Evolutionary conservation across 2,888 invertebrate genomes (phyloP), one percentile per base, ranked within the genome.

Genomic region (Pachliopta kotzebuea): DNA sequence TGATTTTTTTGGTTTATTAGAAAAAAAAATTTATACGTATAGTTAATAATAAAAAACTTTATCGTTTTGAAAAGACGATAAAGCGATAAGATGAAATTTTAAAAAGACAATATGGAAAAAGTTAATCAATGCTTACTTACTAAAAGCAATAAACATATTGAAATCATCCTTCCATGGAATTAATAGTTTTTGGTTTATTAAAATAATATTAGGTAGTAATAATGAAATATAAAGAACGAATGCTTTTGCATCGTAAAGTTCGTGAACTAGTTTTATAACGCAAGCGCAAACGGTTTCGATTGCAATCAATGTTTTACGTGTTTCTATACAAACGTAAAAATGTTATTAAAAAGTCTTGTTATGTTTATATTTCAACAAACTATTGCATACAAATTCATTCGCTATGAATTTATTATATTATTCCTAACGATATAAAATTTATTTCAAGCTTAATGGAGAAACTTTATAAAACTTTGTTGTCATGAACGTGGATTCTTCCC

Each of bases 81-180:
- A 3, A 26, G 26, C 26, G 26, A n/a, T 26, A 26, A 26, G 26
- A 6, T 4, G 6, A 37, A 37, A 37, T 37, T 37, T 37, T 37
- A 42, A 42, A 42, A 42, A 42, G 9, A 42, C 2, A 2, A 18
- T 18, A 17, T 2, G 4, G 45, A 45, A 45, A 45, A 18, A 45
- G 18, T n/a, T n/a, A n/a, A n/a, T n/a, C 6, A 42, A 17, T 45
- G 1, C 45, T 54, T 37, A 65, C 65, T 63, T 60, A 62, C 66
- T 63, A 60, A 55, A n/a, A 7, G 58, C 37, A 57, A 61, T 58
- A 20, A 58, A 65, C 65, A 65, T 65, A 57, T 53, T 65, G 61
- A 11, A 21, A n/a, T 57, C 65, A 65, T 65, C 60, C 23, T 64
- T 24, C n/a, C 21, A 56, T 11, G 4, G 18, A 24, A 56, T 52